phyloP scores from a whole-genome alignment of 2,888 invertebrate genomes.

The Drosophila hamatofila region DNA sequence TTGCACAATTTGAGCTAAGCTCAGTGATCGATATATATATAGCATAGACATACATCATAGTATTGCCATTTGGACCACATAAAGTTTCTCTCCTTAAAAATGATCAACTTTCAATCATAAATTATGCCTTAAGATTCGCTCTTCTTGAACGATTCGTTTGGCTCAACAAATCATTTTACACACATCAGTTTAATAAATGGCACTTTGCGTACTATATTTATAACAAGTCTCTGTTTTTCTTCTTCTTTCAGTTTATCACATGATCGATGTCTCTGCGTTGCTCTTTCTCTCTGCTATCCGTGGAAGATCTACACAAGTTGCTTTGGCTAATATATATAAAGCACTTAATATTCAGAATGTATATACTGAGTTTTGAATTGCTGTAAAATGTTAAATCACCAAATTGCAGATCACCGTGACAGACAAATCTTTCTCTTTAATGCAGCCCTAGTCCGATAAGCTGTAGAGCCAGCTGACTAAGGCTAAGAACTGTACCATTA shows the following conservation, averaged over 20 bases:
- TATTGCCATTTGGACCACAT: neutral
- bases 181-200: constrained; percentile 10
- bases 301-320: constrained; percentile 16
- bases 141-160: neutral
- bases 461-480: constrained; percentile 72
- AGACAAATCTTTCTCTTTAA: constrained; percentile 50
- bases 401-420: constrained; percentile 58
- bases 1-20: neutral
- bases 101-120: constrained; percentile 2
- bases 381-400: constrained; percentile 19
- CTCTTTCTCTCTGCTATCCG: constrained; percentile 12
- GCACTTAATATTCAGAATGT: constrained; percentile 38
- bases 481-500: constrained; percentile 67
- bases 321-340: constrained; percentile 38
- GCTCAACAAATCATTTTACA: constrained; percentile 7
- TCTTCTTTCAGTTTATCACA: neutral
- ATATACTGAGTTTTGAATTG: constrained; percentile 15
- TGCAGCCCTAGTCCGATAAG: constrained; percentile 60
- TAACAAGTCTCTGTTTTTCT: constrained; percentile 10
- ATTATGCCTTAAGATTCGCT: neutral
- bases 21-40: constrained; percentile 2
- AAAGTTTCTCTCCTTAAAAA: constrained; percentile 1
- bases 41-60: neutral
- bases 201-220: constrained; percentile 1
- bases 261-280: constrained; percentile 12